Evolutionary conservation across 2,113 vertebrate genomes (phyloP).

Genomic region (Aspiorhynchus laticeps): DNA sequence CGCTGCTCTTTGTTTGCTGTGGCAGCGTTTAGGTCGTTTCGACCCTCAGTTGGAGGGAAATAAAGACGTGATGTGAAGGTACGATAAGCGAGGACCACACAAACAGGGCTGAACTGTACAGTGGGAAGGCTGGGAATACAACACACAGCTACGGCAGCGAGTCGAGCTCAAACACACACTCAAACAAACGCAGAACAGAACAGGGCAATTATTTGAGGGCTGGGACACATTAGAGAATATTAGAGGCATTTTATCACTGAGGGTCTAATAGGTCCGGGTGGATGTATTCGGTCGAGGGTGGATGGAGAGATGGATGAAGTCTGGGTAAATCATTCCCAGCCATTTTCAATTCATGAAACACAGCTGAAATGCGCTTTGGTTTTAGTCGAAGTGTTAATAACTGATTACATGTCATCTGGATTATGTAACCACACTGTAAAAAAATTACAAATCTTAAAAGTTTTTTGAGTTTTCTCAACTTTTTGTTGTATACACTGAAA

Average conservation of each 20-base stretch:
- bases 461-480: too few species aligned
- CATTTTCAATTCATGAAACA: conserved; percentile 17
- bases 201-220: conserved; percentile 74
- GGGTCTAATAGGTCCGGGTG: conserved; percentile 69
- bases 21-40: conserved; percentile 66
- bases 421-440: background rate
- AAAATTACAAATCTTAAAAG: too few species aligned
- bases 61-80: conserved; percentile 71
- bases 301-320: conserved; percentile 72
- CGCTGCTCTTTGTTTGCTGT: conserved; percentile 57
- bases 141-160: conserved; percentile 59
- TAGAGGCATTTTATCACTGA: conserved; percentile 75
- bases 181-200: conserved; percentile 69
- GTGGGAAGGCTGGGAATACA: conserved; percentile 47
- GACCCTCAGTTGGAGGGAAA: conserved; percentile 65
- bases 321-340: conserved; percentile 66
- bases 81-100: conserved; percentile 73
- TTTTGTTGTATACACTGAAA: too few species aligned
- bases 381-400: background rate
- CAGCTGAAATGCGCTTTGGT: background rate
- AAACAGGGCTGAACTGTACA: conserved; percentile 50
- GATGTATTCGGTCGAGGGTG: conserved; percentile 72
- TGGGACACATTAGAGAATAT: conserved; percentile 73
- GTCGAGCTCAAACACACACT: conserved; percentile 65
- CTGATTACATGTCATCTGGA: background rate